A percentile compares a stretch with the other conserved stretches of the same genome.
Conservation (phyloP, 1,140 invertebrate species). For the Scaptomyza montana region DNA sequence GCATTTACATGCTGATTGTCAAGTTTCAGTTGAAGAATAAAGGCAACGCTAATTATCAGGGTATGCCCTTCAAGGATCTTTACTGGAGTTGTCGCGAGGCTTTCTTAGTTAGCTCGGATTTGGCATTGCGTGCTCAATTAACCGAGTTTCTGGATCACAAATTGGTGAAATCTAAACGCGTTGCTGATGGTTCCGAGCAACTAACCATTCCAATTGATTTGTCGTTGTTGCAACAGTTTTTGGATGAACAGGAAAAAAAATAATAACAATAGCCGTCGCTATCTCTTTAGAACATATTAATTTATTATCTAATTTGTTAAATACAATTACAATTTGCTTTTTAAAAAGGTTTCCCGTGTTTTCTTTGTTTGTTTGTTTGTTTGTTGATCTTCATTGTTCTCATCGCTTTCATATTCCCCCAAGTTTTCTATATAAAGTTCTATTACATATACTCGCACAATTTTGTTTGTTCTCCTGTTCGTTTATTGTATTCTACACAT, state of each 20-base stretch:
- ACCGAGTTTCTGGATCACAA: conserved; percentile 98
- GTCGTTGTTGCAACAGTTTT: conserved; percentile 90
- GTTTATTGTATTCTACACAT: conserved; percentile 72
- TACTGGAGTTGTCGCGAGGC: conserved; percentile 92
- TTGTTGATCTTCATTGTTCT: conserved; percentile 8
- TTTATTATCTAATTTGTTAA: conserved; percentile 81
- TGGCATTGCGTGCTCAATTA: conserved; percentile 93
- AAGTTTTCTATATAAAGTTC: conserved; percentile 29
- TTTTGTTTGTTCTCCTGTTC: conserved; percentile 3
- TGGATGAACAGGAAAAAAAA: conserved; percentile 85
- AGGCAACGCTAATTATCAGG: conserved; percentile 89
- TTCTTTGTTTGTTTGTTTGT: conserved; percentile 2
- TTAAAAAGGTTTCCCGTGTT: conserved; percentile 64
- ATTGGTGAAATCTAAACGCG: conserved; percentile 91
- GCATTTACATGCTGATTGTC: conserved; percentile 93
- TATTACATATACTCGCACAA: conserved; percentile 25
- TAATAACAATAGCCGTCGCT: conserved; percentile 12
- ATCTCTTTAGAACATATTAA: conserved; percentile 77
- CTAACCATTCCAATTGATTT: conserved; percentile 91
- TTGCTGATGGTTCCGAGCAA: conserved; percentile 91
- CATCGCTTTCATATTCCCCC: conserved; percentile 34
- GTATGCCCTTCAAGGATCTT: conserved; percentile 93
- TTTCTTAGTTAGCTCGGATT: conserved; percentile 95
- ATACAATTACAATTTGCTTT: conserved; percentile 77
- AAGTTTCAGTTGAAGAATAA: conserved; percentile 91